These are phyloP conservation scores for Crocallis elinguaria DNA, from an alignment of 2,888 invertebrate species.

Conservation along the genomic window DNA sequence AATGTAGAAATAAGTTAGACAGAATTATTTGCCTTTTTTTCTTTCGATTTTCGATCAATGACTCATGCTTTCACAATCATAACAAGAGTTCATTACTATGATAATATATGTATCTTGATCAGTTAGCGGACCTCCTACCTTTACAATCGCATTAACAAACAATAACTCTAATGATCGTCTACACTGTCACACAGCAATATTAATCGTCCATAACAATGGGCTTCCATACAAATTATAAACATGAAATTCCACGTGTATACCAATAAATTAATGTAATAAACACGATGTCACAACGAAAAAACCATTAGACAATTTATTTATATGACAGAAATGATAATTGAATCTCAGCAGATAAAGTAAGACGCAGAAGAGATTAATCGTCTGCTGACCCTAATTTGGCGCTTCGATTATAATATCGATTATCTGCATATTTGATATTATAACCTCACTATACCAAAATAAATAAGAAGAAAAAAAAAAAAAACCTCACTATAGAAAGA, in stretches of 20 bases:
- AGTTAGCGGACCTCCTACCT: conserved; percentile 8
- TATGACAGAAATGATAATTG: conserved; percentile 3
- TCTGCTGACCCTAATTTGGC: too few species aligned
- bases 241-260: conserved; percentile 8
- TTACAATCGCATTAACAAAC: conserved; percentile 17
- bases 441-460: too few species aligned
- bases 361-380: not conserved
- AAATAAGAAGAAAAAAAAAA: too few species aligned
- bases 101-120: conserved; percentile 23
- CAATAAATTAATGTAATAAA: conserved; percentile 9
- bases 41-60: not conserved
- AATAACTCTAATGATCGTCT: conserved; percentile 14
- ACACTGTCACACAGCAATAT: conserved; percentile 2
- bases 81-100: conserved; percentile 16
- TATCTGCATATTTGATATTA: too few species aligned
- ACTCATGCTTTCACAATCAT: not conserved
- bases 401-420: too few species aligned
- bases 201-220: conserved; percentile 17
- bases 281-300: not conserved
- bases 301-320: not conserved
- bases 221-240: conserved; percentile 7
- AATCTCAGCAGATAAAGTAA: not conserved
- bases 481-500: too few species aligned
- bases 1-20: too few species aligned
- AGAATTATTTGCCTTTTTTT: too few species aligned